Evolutionary conservation across 2,888 invertebrate genomes (phyloP), one percentile per base, ranked within the genome.

Genomic region (Vesta saturnalis): DNA sequence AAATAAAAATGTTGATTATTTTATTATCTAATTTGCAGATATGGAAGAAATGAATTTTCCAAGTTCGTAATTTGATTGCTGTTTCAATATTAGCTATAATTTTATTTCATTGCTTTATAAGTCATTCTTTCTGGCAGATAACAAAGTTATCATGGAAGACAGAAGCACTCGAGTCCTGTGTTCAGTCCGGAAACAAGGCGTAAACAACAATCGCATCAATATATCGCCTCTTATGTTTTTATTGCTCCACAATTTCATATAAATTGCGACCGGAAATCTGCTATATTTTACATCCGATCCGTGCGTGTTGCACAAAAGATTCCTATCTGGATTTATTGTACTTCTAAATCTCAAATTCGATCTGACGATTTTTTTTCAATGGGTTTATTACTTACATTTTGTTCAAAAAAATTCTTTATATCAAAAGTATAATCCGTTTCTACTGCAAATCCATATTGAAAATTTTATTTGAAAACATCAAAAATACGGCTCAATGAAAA

Each of bases 241-340:
- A 77, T 77, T 72, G 74, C 67, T 67, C 71, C 64, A 71, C 74
- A 76, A 77, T 77, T 77, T 66, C 72, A 73, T 73, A 75, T 76
- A 74, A 75, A 76, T 77, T 74, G 77, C 73, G 69, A 61, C 65
- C 71, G 74, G 73, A 76, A 73, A 74, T 76, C 75, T 73, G 72
- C 73, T 64, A 74, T 75, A 74, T 74, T 73, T 73, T 72, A 73
- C 72, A 74, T 74, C 72, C 67, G 60, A 73, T 71, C 71, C 69
- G 74, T 73, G 74, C 73, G 73, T 72, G 73, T 72, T 74, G 67
- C 71, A 64, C 59, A 66, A 68, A 69, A 68, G 74, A 73, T 73
- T 72, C 69, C 73, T 64, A 73, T 74, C 74, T 70, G 52, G 66
- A 66, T 69, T 69, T 65, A 69, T 69, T 46, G 62, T 62, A 49